Evolutionary conservation across 1,140 invertebrate genomes (phyloP), one percentile per base, ranked within the genome.

Genomic region (Aricia agestis): DNA sequence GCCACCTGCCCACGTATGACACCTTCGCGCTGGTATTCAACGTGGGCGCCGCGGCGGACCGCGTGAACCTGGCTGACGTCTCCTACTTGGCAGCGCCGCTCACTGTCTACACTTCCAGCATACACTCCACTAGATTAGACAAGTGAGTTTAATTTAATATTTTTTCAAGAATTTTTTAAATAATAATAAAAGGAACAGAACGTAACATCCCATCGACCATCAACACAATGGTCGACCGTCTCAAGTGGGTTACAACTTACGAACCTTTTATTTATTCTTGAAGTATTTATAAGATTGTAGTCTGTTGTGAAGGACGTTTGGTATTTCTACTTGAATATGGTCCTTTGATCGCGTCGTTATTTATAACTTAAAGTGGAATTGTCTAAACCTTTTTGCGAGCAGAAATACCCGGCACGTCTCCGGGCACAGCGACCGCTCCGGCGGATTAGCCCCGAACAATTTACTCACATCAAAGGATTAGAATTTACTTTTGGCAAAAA

Each of bases 11-110:
- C 1, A 83, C 81, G 0, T 74, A 80, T 31, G 84, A 91, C 42
- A 88, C 88, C 9, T 76, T 85, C 7, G 81, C 82, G 1, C 72
- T 92, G 18, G 59, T 92, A 0, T 89, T 91, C 76, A 92, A 92
- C 72, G 85, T 92, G 6, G 83, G 80, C 0, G 75, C 81, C 0
- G 31, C 7, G 3, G 6, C 74, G 17, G 89, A 91, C 58, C 82
- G 76, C 1, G 76, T 88, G 5, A 69, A 78, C 13, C 72, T 92
- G 25, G 66, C 66, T 9, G 73, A 72, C n/a, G 75, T 91, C 0
- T 59, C 77, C 1, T 66, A 84, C 68, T 71, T 92, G 7, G 74
- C 78, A 6, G 67, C 82, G 17, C 85, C 84, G 0, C 72, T 86
- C 1, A 86, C 75, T 5, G 82, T 92, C 10, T 82, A 89, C 42